A percentile compares a stretch with the other conserved stretches of the same genome.
phyloP scores from a whole-genome alignment of 2,113 vertebrate species.

The Pseudonaja textilis region DNA sequence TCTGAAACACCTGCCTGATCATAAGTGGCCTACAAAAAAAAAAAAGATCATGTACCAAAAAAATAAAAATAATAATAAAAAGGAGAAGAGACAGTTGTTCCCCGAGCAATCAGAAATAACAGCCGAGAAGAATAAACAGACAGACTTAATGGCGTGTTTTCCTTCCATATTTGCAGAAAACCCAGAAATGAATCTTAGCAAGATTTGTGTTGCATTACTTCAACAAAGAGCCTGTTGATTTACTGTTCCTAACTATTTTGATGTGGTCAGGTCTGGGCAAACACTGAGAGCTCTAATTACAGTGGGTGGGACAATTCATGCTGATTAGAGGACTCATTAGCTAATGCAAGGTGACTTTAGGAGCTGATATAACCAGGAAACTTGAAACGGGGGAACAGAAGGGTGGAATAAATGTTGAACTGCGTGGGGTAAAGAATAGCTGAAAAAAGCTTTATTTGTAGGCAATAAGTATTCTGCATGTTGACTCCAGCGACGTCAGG shows the following conservation, averaged over 20 bases:
- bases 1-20: conserved; percentile 18
- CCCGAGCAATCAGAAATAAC: conserved; percentile 13
- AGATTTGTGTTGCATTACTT: background rate
- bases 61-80: too few relatives aligned
- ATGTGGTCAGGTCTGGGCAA: background rate
- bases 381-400: background rate
- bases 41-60: background rate
- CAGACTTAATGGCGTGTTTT: background rate
- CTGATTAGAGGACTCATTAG: background rate
- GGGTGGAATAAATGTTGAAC: background rate
- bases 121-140: background rate
- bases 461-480: background rate
- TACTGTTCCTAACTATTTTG: background rate
- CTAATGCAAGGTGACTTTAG: background rate
- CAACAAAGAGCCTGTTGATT: background rate
- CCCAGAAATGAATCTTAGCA: background rate
- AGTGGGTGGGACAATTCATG: background rate
- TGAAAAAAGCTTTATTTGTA: background rate
- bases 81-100: conserved; percentile 5
- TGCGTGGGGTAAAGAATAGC: background rate
- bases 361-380: background rate
- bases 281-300: background rate
- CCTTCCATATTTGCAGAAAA: background rate
- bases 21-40: conserved; percentile 5
- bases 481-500: background rate